Conservation (phyloP, 2,797 vertebrate genomes). For the Neomorphus geoffroyi region DNA sequence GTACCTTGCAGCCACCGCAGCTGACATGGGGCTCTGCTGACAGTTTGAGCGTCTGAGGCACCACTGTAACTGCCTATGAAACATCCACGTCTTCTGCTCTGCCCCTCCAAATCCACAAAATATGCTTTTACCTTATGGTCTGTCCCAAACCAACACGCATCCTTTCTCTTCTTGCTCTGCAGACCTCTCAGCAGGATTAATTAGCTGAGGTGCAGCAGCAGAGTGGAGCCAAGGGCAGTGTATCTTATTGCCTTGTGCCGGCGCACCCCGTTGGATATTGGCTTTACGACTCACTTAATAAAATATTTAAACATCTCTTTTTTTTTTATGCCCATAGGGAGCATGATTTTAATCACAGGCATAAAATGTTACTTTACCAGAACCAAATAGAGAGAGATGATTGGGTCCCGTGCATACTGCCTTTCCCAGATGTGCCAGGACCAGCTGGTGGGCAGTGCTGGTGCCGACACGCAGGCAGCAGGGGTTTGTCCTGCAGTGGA, state of each 20-base stretch:
- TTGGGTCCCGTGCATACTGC: neutral
- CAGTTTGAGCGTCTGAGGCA: no score
- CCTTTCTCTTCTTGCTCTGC: neutral
- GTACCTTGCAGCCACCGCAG: neutral
- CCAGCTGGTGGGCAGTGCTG: neutral
- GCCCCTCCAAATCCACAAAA: neutral
- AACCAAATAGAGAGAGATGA: neutral
- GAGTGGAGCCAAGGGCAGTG: neutral
- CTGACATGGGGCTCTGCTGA: neutral
- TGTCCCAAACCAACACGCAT: rapidly evolving
- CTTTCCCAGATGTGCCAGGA: neutral
- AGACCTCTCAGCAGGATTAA: slow-evolving; percentile 7
- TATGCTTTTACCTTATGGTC: neutral
- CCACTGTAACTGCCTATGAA: neutral
- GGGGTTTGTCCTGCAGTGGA: neutral
- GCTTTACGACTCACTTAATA: slow-evolving; percentile 9
- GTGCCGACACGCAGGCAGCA: neutral
- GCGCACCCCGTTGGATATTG: neutral
- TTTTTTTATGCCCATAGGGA: neutral
- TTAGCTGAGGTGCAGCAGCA: neutral
- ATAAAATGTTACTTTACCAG: neutral
- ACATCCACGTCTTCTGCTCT: neutral
- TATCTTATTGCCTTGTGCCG: neutral
- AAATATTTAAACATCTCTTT: slow-evolving; percentile 38
- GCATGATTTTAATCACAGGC: neutral